These are phyloP conservation scores for Microchirus variegatus DNA, from an alignment of 2,797 vertebrate species.

Conservation along the genomic window DNA sequence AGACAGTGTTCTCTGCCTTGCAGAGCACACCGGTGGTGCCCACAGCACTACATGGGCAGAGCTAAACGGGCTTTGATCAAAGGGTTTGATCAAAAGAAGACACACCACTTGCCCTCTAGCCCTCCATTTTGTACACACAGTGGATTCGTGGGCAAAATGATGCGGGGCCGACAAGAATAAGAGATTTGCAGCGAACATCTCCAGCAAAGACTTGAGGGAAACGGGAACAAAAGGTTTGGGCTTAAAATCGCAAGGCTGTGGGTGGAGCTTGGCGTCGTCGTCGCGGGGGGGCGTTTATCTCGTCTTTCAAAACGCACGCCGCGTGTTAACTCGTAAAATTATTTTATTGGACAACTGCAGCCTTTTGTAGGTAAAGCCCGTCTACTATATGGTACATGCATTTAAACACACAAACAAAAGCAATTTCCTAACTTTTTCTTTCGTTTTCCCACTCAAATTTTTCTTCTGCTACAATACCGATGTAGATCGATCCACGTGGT, in stretches of 20 bases:
- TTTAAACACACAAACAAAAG: not conserved
- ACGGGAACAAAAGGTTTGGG: conserved; percentile 67
- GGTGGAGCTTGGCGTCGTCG: conserved; percentile 58
- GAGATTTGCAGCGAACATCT: conserved; percentile 67
- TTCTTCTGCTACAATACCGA: too few species aligned
- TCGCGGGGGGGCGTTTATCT: conserved; percentile 52
- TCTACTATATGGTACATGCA: not conserved
- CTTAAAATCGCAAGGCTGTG: conserved; percentile 64
- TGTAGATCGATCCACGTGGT: too few species aligned
- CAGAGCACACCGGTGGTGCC: conserved; percentile 77
- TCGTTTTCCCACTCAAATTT: not conserved
- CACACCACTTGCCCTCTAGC: conserved; percentile 80
- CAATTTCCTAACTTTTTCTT: not conserved
- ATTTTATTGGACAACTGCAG: conserved; percentile 18
- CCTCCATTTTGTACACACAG: conserved; percentile 78
- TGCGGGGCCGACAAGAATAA: conserved; percentile 66
- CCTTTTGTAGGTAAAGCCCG: not conserved
- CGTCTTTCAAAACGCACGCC: conserved; percentile 25
- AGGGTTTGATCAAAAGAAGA: conserved; percentile 81
- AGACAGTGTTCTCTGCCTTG: conserved; percentile 62
- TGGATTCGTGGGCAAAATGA: conserved; percentile 72
- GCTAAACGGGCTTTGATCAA: conserved; percentile 84
- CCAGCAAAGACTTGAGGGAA: conserved; percentile 56
- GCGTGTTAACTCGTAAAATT: conserved; percentile 11
- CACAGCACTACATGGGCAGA: conserved; percentile 82